Conservation (phyloP, 2,888 invertebrate genomes). For the Liodrosophila aerea region DNA sequence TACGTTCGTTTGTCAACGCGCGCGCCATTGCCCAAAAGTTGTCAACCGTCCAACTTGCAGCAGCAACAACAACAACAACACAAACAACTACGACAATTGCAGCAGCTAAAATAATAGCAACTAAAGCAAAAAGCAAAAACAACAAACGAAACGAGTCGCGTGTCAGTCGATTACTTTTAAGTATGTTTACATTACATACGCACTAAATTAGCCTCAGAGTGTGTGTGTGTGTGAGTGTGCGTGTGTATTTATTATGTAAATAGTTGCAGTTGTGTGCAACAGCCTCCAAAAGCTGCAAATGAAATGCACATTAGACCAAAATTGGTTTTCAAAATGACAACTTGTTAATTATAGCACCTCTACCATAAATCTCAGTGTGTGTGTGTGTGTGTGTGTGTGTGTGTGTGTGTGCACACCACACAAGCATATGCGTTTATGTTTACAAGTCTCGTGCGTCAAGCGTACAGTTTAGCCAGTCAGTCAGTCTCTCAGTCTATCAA, state of each 20-base stretch:
- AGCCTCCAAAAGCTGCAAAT: constrained; percentile 70
- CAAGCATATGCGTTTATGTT: not conserved
- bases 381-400: not conserved
- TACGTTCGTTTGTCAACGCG: constrained; percentile 34
- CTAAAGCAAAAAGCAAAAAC: constrained; percentile 37
- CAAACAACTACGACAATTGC: constrained; percentile 22
- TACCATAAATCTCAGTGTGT: constrained; percentile 26
- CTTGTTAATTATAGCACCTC: constrained; percentile 77
- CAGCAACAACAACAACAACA: constrained; percentile 18
- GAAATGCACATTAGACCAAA: constrained; percentile 57
- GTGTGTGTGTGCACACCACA: not conserved
- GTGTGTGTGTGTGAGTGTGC: constrained; percentile 10
- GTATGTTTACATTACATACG: constrained; percentile 48
- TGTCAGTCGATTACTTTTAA: constrained; percentile 50
- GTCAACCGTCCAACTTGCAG: constrained; percentile 59
- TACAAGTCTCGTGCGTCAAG: constrained; percentile 30
- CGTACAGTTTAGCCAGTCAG: constrained; percentile 26
- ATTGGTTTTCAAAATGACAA: constrained; percentile 58
- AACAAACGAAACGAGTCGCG: constrained; percentile 73
- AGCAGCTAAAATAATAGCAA: constrained; percentile 18
- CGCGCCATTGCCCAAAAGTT: constrained; percentile 61
- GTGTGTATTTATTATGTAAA: constrained; percentile 27
- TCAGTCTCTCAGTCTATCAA: constrained; percentile 22
- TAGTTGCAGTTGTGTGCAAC: constrained; percentile 27
- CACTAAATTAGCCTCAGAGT: constrained; percentile 13